Conservation (phyloP, 2,113 vertebrate genomes). For the Datnioides undecimradiatus region DNA sequence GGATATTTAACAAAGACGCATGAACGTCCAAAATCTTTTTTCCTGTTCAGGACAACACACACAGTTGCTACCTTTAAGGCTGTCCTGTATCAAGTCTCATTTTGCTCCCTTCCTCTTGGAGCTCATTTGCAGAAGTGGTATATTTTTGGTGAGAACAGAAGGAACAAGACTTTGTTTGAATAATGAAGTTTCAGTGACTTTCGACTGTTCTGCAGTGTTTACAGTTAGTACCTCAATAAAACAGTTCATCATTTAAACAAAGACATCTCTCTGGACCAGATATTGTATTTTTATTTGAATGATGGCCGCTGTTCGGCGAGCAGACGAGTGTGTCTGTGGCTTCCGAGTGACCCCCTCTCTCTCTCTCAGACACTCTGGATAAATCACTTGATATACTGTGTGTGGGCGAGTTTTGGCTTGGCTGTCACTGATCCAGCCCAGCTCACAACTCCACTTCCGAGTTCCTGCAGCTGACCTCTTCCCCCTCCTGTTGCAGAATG, state of each 20-base stretch:
- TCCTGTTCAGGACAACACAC: not conserved
- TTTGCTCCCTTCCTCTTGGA: not conserved
- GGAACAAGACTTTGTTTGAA: not conserved
- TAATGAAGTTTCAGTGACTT: not conserved
- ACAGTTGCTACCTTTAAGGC: not conserved
- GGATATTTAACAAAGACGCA: not conserved
- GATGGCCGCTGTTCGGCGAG: not conserved
- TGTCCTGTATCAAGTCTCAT: not conserved
- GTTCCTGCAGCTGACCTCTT: constrained; percentile 83
- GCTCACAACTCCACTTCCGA: constrained; percentile 72
- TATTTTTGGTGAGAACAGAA: not conserved
- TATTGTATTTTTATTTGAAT: not conserved
- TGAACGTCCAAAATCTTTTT: not conserved
- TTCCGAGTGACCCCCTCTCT: constrained; percentile 46
- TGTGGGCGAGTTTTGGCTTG: constrained; percentile 50
- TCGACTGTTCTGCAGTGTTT: not conserved
- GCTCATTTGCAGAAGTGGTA: not conserved
- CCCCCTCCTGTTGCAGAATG: constrained; percentile 71
- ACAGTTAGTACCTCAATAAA: not conserved
- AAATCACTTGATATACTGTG: constrained; percentile 37
- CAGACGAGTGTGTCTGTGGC: constrained; percentile 28
- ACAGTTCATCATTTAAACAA: not conserved
- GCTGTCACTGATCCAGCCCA: constrained; percentile 64
- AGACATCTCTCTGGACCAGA: not conserved
- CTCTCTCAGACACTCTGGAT: constrained; percentile 38